Conservation (phyloP, 2,113 vertebrate species). For the Agelaius phoeniceus region DNA sequence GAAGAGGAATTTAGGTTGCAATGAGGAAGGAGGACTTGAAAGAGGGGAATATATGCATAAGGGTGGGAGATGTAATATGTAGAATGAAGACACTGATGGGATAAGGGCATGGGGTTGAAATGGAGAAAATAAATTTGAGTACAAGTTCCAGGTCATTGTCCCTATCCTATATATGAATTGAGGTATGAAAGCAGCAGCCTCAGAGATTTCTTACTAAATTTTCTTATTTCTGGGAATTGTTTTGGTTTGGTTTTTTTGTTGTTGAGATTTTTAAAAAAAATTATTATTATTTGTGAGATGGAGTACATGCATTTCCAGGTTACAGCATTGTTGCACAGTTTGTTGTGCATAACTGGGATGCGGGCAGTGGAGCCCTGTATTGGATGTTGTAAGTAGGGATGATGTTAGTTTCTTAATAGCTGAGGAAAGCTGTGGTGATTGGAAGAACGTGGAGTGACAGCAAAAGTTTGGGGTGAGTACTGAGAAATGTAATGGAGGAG, state of each 20-base stretch:
- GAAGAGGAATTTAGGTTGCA: not conserved
- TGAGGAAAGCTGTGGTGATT: not conserved
- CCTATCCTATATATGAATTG: not conserved
- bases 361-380: not conserved
- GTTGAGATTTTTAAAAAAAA: not conserved
- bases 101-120: not conserved
- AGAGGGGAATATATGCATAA: not conserved
- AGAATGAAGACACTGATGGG: not conserved
- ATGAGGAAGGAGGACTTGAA: not conserved
- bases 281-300: not conserved
- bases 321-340: not conserved
- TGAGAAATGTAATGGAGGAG: not conserved
- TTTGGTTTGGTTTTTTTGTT: not conserved
- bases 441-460: not conserved
- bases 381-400: not conserved
- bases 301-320: not conserved
- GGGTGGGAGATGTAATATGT: not conserved
- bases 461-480: rapidly evolving
- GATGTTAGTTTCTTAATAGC: not conserved
- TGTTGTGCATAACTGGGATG: not conserved
- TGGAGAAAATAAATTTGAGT: not conserved
- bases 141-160: not conserved
- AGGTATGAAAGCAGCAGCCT: not conserved
- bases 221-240: not conserved
- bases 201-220: not conserved